Evolutionary conservation across 2,113 vertebrate species (phyloP).

Genomic region (Sitta europaea): DNA sequence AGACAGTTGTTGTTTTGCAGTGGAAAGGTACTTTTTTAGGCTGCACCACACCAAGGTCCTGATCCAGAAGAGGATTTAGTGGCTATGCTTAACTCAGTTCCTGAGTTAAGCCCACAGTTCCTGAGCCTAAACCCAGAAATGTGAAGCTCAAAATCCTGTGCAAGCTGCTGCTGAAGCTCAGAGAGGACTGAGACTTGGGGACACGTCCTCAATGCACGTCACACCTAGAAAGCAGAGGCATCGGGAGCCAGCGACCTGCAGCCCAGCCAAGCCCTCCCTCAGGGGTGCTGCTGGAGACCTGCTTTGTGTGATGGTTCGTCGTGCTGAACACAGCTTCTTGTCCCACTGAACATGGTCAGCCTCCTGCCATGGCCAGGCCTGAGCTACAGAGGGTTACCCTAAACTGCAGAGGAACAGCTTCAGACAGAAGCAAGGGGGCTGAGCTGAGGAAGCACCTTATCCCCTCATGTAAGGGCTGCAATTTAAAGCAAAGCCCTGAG

Average conservation of each 20-base stretch:
- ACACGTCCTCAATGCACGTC: rapidly evolving
- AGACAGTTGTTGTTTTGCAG: not conserved
- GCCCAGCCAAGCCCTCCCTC: not conserved
- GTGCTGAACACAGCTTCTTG: not conserved
- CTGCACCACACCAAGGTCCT: not conserved
- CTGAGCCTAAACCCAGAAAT: not conserved
- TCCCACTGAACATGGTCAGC: rapidly evolving
- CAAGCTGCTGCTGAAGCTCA: not conserved
- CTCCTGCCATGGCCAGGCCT: not conserved
- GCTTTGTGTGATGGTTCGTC: not conserved
- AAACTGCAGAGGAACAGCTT: not conserved
- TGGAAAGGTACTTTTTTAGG: not conserved
- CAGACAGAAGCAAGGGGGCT: not conserved
- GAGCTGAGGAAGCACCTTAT: not conserved
- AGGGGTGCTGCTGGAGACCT: not conserved
- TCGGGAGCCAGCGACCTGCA: not conserved
- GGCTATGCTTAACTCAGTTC: not conserved
- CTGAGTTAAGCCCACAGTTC: not conserved
- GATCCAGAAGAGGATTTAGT: not conserved
- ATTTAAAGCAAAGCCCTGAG: not conserved
- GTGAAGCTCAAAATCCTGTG: not conserved
- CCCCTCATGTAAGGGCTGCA: not conserved
- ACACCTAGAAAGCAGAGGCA: not conserved
- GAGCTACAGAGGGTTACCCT: not conserved
- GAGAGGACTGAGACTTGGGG: not conserved